Percentiles rank a stretch among this genome's conserved stretches.
Evolutionary conservation across 2,888 invertebrate species (phyloP).

Genomic region (Rhyacophila evoluta): DNA sequence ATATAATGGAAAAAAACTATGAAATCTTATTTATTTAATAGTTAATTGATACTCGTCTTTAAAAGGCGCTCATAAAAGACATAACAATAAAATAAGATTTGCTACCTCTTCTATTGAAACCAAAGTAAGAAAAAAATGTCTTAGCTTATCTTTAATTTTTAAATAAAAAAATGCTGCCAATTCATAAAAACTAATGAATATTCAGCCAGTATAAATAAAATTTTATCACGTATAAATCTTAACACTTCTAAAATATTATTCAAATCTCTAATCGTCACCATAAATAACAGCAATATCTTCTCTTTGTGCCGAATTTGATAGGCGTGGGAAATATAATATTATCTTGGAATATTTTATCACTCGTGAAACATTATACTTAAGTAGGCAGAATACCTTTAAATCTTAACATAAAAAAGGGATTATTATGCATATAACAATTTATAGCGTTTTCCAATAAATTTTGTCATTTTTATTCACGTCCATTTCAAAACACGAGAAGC

Average conservation of each 20-base stretch:
- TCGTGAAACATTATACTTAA: not conserved
- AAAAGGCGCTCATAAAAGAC: not conserved
- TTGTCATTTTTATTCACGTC: no score
- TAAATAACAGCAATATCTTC: not conserved
- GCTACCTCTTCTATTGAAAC: not conserved
- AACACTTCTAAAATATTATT: conserved; percentile 2
- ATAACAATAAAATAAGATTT: not conserved
- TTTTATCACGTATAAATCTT: conserved; percentile 19
- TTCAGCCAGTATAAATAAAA: not conserved
- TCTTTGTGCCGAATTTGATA: conserved; percentile 12
- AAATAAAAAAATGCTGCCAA: not conserved
- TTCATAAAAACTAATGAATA: conserved; percentile 22
- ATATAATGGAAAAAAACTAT: no score
- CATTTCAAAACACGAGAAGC: no score
- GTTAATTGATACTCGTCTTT: not conserved
- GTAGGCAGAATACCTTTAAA: no score
- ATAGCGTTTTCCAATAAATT: no score
- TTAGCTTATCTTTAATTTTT: not conserved
- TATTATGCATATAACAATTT: no score
- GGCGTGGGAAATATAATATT: not conserved
- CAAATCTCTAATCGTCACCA: conserved; percentile 7
- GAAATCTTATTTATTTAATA: no score
- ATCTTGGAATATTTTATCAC: not conserved
- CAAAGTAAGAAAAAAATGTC: not conserved
- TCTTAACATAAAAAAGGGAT: no score